Evolutionary conservation across 1,140 invertebrate species (phyloP).

Genomic region (Helicorthomorpha holstii): DNA sequence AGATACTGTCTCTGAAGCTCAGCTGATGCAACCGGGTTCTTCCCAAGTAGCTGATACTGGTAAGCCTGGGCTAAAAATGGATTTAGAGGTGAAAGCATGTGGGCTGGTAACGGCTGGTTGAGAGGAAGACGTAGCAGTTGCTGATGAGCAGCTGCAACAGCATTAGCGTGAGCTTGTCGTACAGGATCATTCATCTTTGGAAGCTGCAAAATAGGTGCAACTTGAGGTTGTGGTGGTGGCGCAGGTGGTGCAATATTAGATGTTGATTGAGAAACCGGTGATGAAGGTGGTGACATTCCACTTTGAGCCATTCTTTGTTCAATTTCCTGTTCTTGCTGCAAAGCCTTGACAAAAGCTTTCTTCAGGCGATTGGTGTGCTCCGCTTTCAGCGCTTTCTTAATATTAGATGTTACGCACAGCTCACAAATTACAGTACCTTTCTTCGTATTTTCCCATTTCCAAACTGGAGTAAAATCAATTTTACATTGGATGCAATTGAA

Average conservation of each 20-base stretch:
- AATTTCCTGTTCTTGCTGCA: conserved; percentile 96
- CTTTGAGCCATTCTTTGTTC: conserved; percentile 72
- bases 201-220: conserved; percentile 17
- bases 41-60: conserved; percentile 24
- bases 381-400: conserved; percentile 91
- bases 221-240: conserved; percentile 27
- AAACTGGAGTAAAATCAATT: conserved; percentile 94
- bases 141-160: conserved; percentile 43
- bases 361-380: conserved; percentile 94
- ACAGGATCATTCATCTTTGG: conserved; percentile 16
- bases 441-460: conserved; percentile 80
- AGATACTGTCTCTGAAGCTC: conserved; percentile 90
- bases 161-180: conserved; percentile 28
- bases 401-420: conserved; percentile 92
- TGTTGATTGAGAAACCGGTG: conserved; percentile 34
- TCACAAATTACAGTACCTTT: conserved; percentile 81
- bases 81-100: conserved; percentile 59
- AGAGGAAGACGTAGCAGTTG: conserved; percentile 35
- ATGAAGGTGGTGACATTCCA: conserved; percentile 23
- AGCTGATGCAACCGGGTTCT: conserved; percentile 37
- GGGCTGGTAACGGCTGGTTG: conserved; percentile 35
- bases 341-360: conserved; percentile 90
- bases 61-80: conserved; percentile 49
- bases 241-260: too few relatives aligned
- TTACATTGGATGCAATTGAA: conserved; percentile 89